Conservation (phyloP, 2,888 invertebrate genomes). For the Aethes cnicana region DNA sequence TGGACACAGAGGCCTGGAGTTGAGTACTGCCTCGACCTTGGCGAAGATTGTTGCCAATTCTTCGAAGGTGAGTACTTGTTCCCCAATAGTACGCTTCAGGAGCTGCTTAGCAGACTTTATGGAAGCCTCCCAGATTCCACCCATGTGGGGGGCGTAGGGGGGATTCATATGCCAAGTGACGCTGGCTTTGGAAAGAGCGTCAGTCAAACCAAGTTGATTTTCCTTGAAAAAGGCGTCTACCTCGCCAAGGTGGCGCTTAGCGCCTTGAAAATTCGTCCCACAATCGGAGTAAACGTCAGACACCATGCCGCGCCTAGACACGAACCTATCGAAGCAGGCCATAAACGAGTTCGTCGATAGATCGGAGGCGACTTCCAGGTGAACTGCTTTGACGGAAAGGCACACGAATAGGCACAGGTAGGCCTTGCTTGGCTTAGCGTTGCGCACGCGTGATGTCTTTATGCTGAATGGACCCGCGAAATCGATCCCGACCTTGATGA, state of each 20-base stretch:
- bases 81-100: constrained; percentile 24
- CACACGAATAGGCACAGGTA: background rate
- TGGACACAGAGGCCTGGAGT: constrained; percentile 29
- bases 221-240: background rate
- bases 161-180: constrained; percentile 11
- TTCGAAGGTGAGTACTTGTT: constrained; percentile 29
- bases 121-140: constrained; percentile 31
- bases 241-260: constrained; percentile 1
- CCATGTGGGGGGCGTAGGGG: background rate
- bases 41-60: constrained; percentile 32
- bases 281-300: constrained; percentile 2
- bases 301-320: background rate
- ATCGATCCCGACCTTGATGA: background rate
- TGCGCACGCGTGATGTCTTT: background rate
- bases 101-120: constrained; percentile 34
- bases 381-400: background rate
- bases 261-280: background rate
- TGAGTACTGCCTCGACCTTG: constrained; percentile 27
- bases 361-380: constrained; percentile 12
- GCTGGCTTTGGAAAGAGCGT: background rate
- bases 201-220: background rate
- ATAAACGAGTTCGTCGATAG: constrained; percentile 8
- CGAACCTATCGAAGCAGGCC: constrained; percentile 15
- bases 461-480: background rate
- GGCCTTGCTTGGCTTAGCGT: background rate